Evolutionary conservation across 2,113 vertebrate genomes (phyloP).

Genomic region (Channa argus): DNA sequence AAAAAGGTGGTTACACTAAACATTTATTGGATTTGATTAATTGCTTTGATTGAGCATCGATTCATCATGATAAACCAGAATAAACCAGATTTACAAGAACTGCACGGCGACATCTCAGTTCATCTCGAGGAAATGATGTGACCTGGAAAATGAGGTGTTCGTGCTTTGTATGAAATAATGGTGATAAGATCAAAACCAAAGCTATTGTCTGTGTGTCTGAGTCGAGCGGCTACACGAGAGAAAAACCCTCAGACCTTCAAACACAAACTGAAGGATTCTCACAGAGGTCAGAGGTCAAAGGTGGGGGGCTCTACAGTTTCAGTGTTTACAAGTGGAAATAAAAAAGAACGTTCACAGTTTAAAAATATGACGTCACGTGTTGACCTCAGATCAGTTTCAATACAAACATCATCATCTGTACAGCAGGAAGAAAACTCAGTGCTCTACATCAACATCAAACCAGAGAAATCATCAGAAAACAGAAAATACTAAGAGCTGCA

Average conservation of each 20-base stretch:
- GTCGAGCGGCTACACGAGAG: neutral
- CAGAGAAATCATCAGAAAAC: too few relatives aligned
- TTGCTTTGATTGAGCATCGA: too few relatives aligned
- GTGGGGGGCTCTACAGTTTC: constrained; percentile 32
- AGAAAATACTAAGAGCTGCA: too few relatives aligned
- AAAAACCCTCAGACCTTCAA: neutral
- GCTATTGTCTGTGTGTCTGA: neutral
- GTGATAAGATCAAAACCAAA: too few relatives aligned
- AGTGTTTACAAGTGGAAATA: constrained; percentile 12
- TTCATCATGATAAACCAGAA: too few relatives aligned
- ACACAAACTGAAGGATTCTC: neutral
- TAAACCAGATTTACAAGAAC: neutral
- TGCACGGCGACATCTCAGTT: too few relatives aligned
- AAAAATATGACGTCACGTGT: neutral
- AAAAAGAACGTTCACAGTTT: too few relatives aligned
- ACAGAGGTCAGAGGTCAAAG: constrained; percentile 20
- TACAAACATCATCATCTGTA: constrained; percentile 22
- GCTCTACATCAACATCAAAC: neutral
- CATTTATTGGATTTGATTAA: neutral
- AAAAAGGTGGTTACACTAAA: constrained; percentile 18
- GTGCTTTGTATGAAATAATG: too few relatives aligned
- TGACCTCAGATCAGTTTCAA: constrained; percentile 20
- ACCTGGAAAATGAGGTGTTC: too few relatives aligned
- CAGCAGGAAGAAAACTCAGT: neutral
- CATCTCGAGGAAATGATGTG: too few relatives aligned